phyloP scores from a whole-genome alignment of 2,888 invertebrate genomes.

The Nephrocerus scutellatus region DNA sequence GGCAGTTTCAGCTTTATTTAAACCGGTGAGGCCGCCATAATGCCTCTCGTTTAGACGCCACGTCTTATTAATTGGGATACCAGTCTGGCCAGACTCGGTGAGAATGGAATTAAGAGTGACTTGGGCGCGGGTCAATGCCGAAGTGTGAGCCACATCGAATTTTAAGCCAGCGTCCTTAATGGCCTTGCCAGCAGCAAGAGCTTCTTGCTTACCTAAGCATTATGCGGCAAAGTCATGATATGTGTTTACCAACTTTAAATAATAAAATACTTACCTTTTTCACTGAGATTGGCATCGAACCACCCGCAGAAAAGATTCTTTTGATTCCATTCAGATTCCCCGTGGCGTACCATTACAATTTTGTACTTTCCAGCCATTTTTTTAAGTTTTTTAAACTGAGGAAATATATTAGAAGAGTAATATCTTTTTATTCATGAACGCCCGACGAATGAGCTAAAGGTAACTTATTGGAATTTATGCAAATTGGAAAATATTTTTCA shows the following conservation, averaged over 20 bases:
- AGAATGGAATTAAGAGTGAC: constrained; percentile 65
- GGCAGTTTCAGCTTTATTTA: constrained; percentile 82
- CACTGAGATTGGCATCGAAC: constrained; percentile 64
- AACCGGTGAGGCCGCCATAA: constrained; percentile 81
- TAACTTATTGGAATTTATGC: constrained; percentile 8
- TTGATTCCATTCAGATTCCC: constrained; percentile 72
- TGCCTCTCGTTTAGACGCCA: constrained; percentile 86
- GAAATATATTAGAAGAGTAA: neutral
- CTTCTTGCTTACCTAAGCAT: constrained; percentile 41
- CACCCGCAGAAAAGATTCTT: constrained; percentile 70
- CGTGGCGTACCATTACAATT: constrained; percentile 70
- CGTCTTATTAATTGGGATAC: constrained; percentile 64
- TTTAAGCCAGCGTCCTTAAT: constrained; percentile 66
- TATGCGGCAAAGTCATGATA: too few relatives aligned
- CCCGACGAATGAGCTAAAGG: neutral
- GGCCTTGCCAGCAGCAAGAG: constrained; percentile 62
- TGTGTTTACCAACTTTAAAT: neutral
- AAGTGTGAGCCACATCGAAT: constrained; percentile 78
- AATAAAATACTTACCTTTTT: constrained; percentile 53
- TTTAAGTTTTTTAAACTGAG: constrained; percentile 10
- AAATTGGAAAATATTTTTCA: constrained; percentile 4
- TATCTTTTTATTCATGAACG: constrained; percentile 6
- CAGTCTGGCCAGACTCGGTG: constrained; percentile 60
- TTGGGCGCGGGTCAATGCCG: constrained; percentile 73
- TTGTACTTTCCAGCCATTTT: constrained; percentile 52